Evolutionary conservation across 2,797 vertebrate species (phyloP), one percentile per base, ranked within the genome.

Genomic region (Neopelma chrysocephalum): DNA sequence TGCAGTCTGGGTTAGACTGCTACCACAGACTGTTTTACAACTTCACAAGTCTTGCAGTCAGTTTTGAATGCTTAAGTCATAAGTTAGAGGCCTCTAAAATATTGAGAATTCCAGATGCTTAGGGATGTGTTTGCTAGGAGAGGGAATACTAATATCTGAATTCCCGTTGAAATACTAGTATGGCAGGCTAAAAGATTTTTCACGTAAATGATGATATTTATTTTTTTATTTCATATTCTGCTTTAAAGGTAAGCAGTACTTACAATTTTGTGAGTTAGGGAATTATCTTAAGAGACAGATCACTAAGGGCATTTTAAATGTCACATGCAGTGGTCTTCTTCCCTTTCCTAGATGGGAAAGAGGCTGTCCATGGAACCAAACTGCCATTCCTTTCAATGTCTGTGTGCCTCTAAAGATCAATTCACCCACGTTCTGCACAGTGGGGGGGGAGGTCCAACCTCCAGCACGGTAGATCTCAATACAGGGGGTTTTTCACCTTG

Each of bases 391-490:
- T 66, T 79, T 86, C 47, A 32, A 12, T 81, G 4, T 9, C 61
- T 79, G 18, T 29, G 6, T 73, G 18, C 12, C 42, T 77, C n/a
- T 54, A 47, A 66, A 86, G 60, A 62, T 58, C 47, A 40, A 1
- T 69, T 65, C 27, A 29, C 6, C 40, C 6, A 4, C 5, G 3
- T 51, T 76, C 45, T 53, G 12, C 0, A 0, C 32, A 38, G 16
- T 31, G 20, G 31, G 32, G 85, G 9, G 40, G 36, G 31, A 82
- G 23, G 45, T 69, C 16, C 32, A 65, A 9, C 40, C 18, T 61
- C 11, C 18, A 26, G 31, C 3, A 0, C 8, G 31, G 40, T 11
- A 89, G 34, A 10, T 79, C 7, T 68, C 42, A 72, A 54, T 50
- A 8, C 0, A 58, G 38, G 26, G 21, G 3, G 14, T 42, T 65